phyloP scores from a whole-genome alignment of 2,888 invertebrate species.

The Diaperis boleti region DNA sequence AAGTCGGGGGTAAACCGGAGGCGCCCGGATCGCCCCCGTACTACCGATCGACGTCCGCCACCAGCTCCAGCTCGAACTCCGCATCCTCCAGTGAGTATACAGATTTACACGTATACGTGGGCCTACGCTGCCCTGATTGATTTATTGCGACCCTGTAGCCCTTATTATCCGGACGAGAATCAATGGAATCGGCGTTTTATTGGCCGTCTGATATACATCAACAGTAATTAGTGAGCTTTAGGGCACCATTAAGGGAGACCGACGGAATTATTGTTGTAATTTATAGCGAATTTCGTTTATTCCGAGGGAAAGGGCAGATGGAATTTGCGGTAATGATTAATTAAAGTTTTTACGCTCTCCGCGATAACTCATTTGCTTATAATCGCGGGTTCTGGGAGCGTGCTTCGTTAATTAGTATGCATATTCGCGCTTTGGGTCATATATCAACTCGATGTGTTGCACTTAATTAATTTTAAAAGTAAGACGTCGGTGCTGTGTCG shows the following conservation, averaged over 20 bases:
- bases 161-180: constrained; percentile 34
- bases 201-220: constrained; percentile 39
- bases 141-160: constrained; percentile 34
- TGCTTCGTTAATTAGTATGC: too few relatives aligned
- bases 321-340: not conserved
- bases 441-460: too few relatives aligned
- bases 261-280: constrained; percentile 30
- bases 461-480: too few relatives aligned
- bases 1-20: constrained; percentile 62
- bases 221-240: constrained; percentile 36
- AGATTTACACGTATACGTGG: constrained; percentile 35
- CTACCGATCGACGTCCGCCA: constrained; percentile 69
- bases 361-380: too few relatives aligned
- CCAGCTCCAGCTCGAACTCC: constrained; percentile 73
- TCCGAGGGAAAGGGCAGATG: not conserved
- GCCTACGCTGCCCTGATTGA: constrained; percentile 30
- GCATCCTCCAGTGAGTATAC: constrained; percentile 71
- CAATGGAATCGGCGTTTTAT: constrained; percentile 41
- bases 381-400: too few relatives aligned
- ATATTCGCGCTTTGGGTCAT: too few relatives aligned
- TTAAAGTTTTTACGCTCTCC: not conserved
- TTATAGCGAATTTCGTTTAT: constrained; percentile 28
- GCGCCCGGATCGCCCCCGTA: constrained; percentile 64
- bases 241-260: constrained; percentile 24
- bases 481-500: too few relatives aligned